Conservation (phyloP, 2,888 invertebrate species). For the Xylophagus ater region DNA sequence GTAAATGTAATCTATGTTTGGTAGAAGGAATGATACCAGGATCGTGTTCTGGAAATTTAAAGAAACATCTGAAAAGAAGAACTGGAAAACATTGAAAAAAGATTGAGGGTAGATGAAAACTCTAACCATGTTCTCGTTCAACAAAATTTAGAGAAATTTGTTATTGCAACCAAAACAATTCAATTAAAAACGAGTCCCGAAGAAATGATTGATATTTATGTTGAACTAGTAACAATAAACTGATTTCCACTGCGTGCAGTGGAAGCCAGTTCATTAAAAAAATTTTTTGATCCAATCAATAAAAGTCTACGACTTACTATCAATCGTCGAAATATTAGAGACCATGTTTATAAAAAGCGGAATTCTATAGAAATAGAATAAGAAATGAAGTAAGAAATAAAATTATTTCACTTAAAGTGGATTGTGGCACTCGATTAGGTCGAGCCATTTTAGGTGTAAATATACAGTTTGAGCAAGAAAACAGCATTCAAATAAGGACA, state of each 20-base stretch:
- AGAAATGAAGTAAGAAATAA: too few relatives aligned
- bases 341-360: neutral
- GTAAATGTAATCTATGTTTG: neutral
- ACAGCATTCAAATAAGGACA: neutral
- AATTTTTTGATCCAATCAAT: neutral
- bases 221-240: neutral
- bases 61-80: neutral
- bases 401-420: too few relatives aligned
- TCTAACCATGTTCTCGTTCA: too few relatives aligned
- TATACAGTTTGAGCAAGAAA: neutral
- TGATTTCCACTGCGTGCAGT: neutral
- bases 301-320: neutral
- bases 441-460: neutral
- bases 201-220: too few relatives aligned
- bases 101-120: too few relatives aligned
- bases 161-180: neutral
- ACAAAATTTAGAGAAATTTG: neutral
- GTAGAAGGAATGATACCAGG: neutral
- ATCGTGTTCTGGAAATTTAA: neutral
- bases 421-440: neutral
- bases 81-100: neutral
- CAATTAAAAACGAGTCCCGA: neutral
- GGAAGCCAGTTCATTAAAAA: neutral
- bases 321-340: neutral
- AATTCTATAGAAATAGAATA: neutral